Evolutionary conservation across 2,113 vertebrate species (phyloP), one percentile per base, ranked within the genome.

Genomic region (Hassar affinis): DNA sequence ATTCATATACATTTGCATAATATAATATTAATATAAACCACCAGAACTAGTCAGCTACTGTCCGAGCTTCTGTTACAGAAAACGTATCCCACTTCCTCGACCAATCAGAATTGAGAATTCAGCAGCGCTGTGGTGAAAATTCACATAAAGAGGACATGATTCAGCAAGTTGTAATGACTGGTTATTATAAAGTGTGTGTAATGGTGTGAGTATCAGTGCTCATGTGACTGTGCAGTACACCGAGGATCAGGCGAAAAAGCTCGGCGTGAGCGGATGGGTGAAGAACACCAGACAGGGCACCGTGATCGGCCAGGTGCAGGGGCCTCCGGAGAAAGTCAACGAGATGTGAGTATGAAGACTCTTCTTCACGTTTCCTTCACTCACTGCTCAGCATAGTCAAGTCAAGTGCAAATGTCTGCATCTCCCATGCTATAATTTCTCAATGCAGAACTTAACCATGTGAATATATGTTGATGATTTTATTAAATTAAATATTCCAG

Each of bases 191-290:
- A 52, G 30, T 81, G 22, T 61, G 14, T 75, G 12, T 61, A 11
- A 66, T 11, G 22, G 10, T 71, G 14, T 80, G 2, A 35, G 22
- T 10, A 22, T 42, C 7, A 30, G 8, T 85, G 22, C 27, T 35
- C n/a, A 61, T 69, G 49, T 61, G 20, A 38, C 47, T 69, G 4
- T 82, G 27, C 91, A 98, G 97, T 97, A 98, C 89, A 95, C 96
- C 0, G 96, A 97, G 90, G 94, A 89, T 56, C 93, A 97, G 78
- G 96, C 95, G 22, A 94, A 88, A 86, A 95, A 94, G 84, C 90
- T 94, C 52, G 96, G 96, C 74, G 92, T 98, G 78, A 95, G 94
- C 68, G 97, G 96, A 89, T 98, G 97, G 96, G 95, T 98, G 88
- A 97, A 95, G 92, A 98, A 98, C 74, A 96, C 96, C 85, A 92